Percentiles rank a stretch among this genome's conserved stretches.
Conservation (phyloP, 2,797 vertebrate species). For the Botia kubotai region DNA sequence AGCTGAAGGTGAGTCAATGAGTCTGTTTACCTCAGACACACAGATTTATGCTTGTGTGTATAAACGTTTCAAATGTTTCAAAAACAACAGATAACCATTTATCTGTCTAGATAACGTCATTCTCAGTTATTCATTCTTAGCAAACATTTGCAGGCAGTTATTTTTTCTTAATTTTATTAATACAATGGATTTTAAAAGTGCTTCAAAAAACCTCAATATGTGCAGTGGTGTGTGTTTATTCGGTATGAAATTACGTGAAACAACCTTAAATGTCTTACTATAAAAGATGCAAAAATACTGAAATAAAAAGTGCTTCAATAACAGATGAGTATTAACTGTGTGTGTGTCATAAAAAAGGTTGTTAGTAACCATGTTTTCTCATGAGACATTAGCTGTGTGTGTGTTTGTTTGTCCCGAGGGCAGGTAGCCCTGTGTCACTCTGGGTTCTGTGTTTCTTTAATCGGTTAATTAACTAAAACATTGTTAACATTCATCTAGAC, state of each 20-base stretch:
- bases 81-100: not conserved
- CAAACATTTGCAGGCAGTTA: not conserved
- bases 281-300: slow-evolving; percentile 7
- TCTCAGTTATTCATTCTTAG: no score
- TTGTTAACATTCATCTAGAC: slow-evolving; percentile 41
- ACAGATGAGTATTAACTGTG: not conserved
- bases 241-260: slow-evolving; percentile 15
- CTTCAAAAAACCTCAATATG: not conserved
- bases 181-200: not conserved
- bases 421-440: slow-evolving; percentile 36
- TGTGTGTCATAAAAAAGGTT: slow-evolving; percentile 24
- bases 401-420: slow-evolving; percentile 38
- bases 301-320: slow-evolving; percentile 28
- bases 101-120: not conserved
- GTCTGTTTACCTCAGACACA: not conserved
- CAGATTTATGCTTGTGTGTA: not conserved
- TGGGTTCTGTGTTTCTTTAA: slow-evolving; percentile 56
- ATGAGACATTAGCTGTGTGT: slow-evolving; percentile 21
- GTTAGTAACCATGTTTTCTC: slow-evolving; percentile 53
- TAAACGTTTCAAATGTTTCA: no score
- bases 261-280: slow-evolving; percentile 18
- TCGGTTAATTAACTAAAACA: slow-evolving; percentile 59
- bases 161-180: no score
- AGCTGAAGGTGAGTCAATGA: slow-evolving; percentile 21
- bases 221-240: slow-evolving; percentile 51